phyloP scores from a whole-genome alignment of 2,888 invertebrate genomes.

The Netelia melanura region DNA sequence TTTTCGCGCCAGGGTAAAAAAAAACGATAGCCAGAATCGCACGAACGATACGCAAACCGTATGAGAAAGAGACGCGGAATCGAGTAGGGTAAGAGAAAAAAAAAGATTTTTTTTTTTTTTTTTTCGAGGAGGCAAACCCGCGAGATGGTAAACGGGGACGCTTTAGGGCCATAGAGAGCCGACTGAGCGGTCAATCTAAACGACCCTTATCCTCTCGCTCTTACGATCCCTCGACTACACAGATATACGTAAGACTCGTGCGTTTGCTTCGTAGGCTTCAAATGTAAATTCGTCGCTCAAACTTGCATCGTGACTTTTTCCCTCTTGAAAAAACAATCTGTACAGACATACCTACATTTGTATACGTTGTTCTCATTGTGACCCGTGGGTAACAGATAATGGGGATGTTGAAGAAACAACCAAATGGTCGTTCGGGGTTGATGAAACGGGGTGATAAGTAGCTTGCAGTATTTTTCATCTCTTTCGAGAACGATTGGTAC shows the following conservation, averaged over 20 bases:
- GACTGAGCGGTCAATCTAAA: conserved; percentile 84
- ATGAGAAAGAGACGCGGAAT: conserved; percentile 47
- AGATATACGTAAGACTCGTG: background rate
- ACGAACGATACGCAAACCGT: conserved; percentile 61
- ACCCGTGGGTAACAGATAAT: conserved; percentile 18
- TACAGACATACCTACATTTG: background rate
- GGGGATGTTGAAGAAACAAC: conserved; percentile 21
- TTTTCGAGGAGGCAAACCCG: conserved; percentile 69
- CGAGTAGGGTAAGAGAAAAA: conserved; percentile 68
- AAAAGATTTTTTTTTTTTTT: conserved; percentile 78
- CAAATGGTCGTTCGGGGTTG: conserved; percentile 56
- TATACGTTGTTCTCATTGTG: conserved; percentile 26
- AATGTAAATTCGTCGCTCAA: conserved; percentile 80
- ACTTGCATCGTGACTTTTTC: conserved; percentile 23
- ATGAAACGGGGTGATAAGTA: conserved; percentile 72
- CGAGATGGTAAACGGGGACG: conserved; percentile 81
- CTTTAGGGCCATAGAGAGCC: conserved; percentile 82
- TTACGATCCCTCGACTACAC: conserved; percentile 46
- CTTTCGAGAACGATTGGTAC: conserved; percentile 40
- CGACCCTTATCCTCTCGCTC: conserved; percentile 79
- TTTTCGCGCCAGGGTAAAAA: conserved; percentile 61
- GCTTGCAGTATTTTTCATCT: conserved; percentile 11
- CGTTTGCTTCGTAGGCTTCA: conserved; percentile 67
- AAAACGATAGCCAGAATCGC: conserved; percentile 64
- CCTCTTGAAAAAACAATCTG: conserved; percentile 12